Conservation (phyloP, 2,888 invertebrate species). For the Heliconius ethilla region DNA sequence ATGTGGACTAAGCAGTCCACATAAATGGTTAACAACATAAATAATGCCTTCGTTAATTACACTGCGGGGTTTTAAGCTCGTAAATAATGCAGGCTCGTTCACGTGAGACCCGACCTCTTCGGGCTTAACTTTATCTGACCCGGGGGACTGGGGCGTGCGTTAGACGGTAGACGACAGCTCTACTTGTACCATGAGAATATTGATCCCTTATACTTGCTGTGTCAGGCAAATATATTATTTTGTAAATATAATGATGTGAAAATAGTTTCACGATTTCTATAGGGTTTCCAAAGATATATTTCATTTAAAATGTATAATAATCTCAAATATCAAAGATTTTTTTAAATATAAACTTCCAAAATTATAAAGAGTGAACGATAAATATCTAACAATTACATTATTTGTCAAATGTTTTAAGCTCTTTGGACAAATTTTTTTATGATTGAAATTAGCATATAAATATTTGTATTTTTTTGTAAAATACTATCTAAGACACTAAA, state of each 20-base stretch:
- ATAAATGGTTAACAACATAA: conserved; percentile 19
- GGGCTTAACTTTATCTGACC: conserved; percentile 36
- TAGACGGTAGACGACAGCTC: conserved; percentile 28
- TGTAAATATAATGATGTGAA: background rate
- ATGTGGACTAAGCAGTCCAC: too few relatives aligned
- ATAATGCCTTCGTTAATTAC: conserved; percentile 47
- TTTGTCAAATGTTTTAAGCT: too few relatives aligned
- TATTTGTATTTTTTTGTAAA: too few relatives aligned
- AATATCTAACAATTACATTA: too few relatives aligned
- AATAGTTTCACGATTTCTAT: background rate
- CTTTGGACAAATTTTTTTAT: too few relatives aligned
- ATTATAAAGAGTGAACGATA: too few relatives aligned
- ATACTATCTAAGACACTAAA: too few relatives aligned
- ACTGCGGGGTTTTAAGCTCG: conserved; percentile 45
- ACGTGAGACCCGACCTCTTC: conserved; percentile 38
- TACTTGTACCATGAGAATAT: conserved; percentile 2
- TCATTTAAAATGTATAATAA: too few relatives aligned
- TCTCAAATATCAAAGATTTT: too few relatives aligned
- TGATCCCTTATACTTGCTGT: background rate
- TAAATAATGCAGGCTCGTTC: conserved; percentile 50
- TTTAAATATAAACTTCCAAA: too few relatives aligned
- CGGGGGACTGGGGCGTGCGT: conserved; percentile 23
- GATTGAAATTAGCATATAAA: too few relatives aligned
- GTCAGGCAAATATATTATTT: background rate
- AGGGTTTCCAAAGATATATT: too few relatives aligned